Evolutionary conservation across 1,140 invertebrate genomes (phyloP).

Genomic region (Andricus grossulariae): DNA sequence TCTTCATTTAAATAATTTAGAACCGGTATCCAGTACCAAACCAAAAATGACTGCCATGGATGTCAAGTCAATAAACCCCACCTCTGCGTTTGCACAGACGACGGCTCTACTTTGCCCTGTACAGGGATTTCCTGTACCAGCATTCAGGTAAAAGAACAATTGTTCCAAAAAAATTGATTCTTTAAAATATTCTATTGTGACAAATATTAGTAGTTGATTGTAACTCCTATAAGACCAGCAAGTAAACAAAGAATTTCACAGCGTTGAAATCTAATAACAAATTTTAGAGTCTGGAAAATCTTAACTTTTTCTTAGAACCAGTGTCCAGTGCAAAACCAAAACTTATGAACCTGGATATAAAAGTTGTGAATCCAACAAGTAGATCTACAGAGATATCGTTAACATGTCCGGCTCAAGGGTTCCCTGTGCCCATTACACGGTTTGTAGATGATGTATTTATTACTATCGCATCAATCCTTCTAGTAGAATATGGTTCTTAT

Average conservation of each 20-base stretch:
- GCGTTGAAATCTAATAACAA: background rate
- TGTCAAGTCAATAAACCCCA: constrained; percentile 71
- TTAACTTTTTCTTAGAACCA: constrained; percentile 68
- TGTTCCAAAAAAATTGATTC: background rate
- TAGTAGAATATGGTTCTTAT: constrained; percentile 33
- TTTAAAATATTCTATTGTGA: background rate
- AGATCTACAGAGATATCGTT: constrained; percentile 74
- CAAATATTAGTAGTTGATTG: too few relatives aligned
- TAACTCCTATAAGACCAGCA: too few relatives aligned
- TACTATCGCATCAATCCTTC: constrained; percentile 15
- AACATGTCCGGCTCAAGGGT: constrained; percentile 83
- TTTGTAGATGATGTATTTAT: constrained; percentile 52
- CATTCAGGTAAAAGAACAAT: constrained; percentile 64
- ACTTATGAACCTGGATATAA: constrained; percentile 74
- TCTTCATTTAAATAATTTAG: constrained; percentile 59
- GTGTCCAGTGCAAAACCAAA: constrained; percentile 76
- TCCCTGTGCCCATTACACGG: constrained; percentile 74
- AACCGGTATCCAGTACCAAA: constrained; percentile 76
- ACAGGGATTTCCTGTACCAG: constrained; percentile 83
- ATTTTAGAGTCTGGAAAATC: too few relatives aligned
- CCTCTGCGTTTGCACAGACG: constrained; percentile 58
- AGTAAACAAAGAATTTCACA: background rate
- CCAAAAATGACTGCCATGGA: constrained; percentile 76
- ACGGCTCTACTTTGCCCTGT: constrained; percentile 77
- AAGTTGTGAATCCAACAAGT: constrained; percentile 61